Conservation (phyloP, 2,113 vertebrate species). For the Sceloporus undulatus region DNA sequence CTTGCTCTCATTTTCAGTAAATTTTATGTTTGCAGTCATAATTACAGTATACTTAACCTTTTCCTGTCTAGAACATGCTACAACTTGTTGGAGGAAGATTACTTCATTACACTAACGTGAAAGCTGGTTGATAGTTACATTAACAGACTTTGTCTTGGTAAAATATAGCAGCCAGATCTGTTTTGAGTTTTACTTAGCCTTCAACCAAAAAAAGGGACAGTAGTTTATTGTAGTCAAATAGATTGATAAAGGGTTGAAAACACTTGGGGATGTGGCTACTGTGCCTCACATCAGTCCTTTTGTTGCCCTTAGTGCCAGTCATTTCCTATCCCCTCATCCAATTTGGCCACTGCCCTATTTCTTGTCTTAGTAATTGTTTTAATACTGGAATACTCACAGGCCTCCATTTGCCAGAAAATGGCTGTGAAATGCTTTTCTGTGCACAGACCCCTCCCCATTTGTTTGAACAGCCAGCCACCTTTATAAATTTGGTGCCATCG, state of each 20-base stretch:
- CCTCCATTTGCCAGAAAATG: too few species aligned
- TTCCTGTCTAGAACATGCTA: neutral
- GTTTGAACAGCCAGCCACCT: too few species aligned
- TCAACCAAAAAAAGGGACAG: neutral
- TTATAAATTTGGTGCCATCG: too few species aligned
- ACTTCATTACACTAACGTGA: neutral
- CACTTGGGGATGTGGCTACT: neutral
- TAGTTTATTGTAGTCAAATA: neutral
- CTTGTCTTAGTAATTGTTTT: too few species aligned
- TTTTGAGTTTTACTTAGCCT: too few species aligned
- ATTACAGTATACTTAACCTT: neutral
- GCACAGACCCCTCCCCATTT: too few species aligned
- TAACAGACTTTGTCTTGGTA: neutral
- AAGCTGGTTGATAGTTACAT: neutral
- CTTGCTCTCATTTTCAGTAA: neutral
- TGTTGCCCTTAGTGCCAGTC: neutral
- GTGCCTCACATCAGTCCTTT: neutral
- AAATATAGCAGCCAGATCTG: neutral
- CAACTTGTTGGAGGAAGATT: neutral
- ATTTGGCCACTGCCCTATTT: neutral
- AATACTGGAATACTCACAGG: neutral
- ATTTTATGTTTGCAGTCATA: neutral
- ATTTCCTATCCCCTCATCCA: neutral
- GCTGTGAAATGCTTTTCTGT: too few species aligned
- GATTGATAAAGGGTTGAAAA: neutral